phyloP scores from a whole-genome alignment of 2,113 vertebrate species.

The Pogona vitticeps region DNA sequence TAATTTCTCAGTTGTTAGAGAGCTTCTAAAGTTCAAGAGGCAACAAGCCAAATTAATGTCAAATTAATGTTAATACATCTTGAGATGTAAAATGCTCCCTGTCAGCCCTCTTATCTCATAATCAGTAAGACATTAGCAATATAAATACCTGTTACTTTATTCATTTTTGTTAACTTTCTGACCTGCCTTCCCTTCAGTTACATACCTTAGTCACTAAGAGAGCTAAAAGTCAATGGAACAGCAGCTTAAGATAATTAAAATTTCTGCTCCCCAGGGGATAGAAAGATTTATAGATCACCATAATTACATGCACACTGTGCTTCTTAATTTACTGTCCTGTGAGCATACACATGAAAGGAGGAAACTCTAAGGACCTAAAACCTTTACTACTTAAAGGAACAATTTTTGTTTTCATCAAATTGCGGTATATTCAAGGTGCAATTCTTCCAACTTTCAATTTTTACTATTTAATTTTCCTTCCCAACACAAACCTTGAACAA shows the following conservation, averaged over 20 bases:
- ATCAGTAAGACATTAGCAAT: not conserved
- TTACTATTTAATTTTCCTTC: not conserved
- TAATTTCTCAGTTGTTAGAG: not conserved
- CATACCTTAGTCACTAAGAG: not conserved
- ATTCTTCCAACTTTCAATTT: not conserved
- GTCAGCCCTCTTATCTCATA: not conserved
- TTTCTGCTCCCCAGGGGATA: not conserved
- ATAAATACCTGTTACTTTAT: too few relatives aligned
- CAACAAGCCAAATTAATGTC: not conserved
- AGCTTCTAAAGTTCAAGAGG: not conserved
- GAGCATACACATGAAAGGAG: not conserved
- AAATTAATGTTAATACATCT: too few relatives aligned
- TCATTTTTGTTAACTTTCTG: too few relatives aligned
- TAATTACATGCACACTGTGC: not conserved
- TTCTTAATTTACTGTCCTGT: not conserved
- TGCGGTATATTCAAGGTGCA: not conserved
- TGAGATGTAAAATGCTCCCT: not conserved
- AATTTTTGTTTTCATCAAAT: too few relatives aligned
- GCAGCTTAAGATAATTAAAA: not conserved
- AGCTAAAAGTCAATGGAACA: not conserved
- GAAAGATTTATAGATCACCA: not conserved
- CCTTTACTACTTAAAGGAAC: not conserved
- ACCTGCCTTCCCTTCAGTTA: not conserved
- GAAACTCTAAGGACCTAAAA: not conserved
- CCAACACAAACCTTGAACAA: not conserved